Conservation (phyloP, 2,797 vertebrate species). For the Notamacropus eugenii region DNA sequence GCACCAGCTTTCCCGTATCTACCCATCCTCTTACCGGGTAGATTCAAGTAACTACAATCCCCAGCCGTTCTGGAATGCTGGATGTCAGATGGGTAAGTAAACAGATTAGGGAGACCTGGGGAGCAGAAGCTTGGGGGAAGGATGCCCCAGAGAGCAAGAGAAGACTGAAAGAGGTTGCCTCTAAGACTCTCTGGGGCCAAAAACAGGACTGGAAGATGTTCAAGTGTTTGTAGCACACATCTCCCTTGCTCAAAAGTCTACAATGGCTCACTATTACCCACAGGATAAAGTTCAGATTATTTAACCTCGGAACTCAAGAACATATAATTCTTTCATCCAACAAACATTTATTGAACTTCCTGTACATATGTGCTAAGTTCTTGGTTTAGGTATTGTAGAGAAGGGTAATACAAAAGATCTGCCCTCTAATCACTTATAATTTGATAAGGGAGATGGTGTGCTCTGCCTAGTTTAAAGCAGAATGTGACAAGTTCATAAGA, state of each 20-base stretch:
- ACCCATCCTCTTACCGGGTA: constrained; percentile 96
- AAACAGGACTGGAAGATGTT: not conserved
- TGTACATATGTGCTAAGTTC: not conserved
- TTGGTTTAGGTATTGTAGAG: not conserved
- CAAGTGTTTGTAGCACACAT: not conserved
- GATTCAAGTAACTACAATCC: constrained; percentile 99
- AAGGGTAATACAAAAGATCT: not conserved
- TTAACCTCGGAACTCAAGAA: not conserved
- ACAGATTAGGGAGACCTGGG: rapidly evolving
- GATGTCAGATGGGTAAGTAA: constrained; percentile 94
- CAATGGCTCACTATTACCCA: not conserved
- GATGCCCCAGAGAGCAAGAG: not conserved
- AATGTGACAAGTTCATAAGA: not conserved
- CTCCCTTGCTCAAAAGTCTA: not conserved
- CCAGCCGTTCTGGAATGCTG: constrained; percentile 97
- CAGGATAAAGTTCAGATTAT: not conserved
- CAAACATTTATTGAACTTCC: not conserved
- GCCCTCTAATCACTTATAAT: not conserved
- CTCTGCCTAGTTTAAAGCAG: not conserved
- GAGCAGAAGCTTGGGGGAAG: not conserved
- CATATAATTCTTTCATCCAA: not conserved
- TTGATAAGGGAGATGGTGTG: not conserved
- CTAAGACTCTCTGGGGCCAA: rapidly evolving
- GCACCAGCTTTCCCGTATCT: constrained; percentile 95
- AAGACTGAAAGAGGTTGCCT: not conserved